Base-by-base conservation (phyloP, 2,888 invertebrate species). In the Amblyjoppa proteus region DNA sequence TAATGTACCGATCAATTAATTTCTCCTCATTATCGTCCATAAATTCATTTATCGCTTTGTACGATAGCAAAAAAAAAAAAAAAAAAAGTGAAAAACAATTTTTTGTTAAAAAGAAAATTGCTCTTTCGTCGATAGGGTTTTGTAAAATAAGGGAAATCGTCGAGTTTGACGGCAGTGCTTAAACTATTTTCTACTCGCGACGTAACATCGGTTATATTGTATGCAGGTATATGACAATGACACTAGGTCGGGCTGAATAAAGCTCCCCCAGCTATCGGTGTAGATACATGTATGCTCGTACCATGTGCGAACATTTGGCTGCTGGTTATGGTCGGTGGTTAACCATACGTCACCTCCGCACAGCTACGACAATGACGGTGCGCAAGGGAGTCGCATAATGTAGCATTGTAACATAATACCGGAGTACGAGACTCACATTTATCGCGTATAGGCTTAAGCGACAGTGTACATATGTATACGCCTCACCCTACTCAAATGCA, bases 251-350 rank as follows among this genome's bases (percentile, higher is more conserved):
- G 34, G 31, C 20, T 11, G 28, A 64, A 16, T 64, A n/a, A 64
- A 34, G 64, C 64, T n/a, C 64, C 53, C 53, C 64, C 34, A 34
- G 64, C 64, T 64, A 64, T 31, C 31, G 64, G 45, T 49, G 45
- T 49, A 34, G 16, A 64, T 64, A 64, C 69, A 83, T 76, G 71
- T 78, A 78, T 49, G 64, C 77, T 7, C 34, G 64, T 81, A 86
- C 83, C 83, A 86, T 87, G 88, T 89, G 90, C 89, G 91, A 91
- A 90, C 91, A 90, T 91, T 91, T 90, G 90, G 91, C 88, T 90
- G 89, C 88, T 91, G 90, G 91, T 89, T 90, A 89, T 90, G 89
- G 89, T 89, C 86, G 90, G 87, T 91, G 91, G 91, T 90, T 91
- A 91, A 90, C 91, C 91, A 90, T 91, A 91, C 91, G 91, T 91